These are phyloP conservation scores for Caenorhabditis zanzibari DNA, from an alignment of 2,888 invertebrate genomes.

Conservation along the genomic window DNA sequence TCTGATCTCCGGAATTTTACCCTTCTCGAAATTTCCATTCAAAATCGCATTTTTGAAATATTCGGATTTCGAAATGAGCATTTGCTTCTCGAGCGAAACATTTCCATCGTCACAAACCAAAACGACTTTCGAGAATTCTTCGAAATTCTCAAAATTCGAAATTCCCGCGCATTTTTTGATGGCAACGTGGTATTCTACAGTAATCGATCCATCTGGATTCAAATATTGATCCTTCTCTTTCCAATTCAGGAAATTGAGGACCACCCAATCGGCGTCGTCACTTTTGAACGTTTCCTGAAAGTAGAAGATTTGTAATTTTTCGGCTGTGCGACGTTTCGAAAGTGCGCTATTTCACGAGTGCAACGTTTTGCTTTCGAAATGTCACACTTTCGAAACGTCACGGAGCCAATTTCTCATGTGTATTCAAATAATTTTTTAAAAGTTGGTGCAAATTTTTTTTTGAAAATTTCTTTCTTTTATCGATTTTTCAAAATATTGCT, in stretches of 20 bases:
- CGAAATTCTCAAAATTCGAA: neutral
- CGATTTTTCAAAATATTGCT: no score
- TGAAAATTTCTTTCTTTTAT: no score
- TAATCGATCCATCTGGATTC: neutral
- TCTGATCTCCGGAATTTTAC: neutral
- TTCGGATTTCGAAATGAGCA: neutral
- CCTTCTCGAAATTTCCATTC: neutral
- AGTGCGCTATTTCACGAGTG: no score
- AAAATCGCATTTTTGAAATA: neutral
- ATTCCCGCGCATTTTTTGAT: neutral
- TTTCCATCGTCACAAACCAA: neutral
- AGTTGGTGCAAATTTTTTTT: no score
- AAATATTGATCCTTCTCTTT: neutral
- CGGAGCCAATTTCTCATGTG: no score
- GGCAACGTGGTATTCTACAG: neutral
- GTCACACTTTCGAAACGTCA: no score
- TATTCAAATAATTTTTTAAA: no score
- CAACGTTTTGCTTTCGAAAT: no score
- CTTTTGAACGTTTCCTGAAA: constrained; percentile 5
- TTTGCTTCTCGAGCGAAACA: neutral
- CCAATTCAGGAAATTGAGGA: neutral
- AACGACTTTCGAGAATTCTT: neutral
- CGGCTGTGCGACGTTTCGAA: neutral
- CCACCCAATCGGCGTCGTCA: neutral
- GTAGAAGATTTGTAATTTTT: neutral